Conservation (phyloP, 2,888 invertebrate genomes). For the Drosophila kokeensis region DNA sequence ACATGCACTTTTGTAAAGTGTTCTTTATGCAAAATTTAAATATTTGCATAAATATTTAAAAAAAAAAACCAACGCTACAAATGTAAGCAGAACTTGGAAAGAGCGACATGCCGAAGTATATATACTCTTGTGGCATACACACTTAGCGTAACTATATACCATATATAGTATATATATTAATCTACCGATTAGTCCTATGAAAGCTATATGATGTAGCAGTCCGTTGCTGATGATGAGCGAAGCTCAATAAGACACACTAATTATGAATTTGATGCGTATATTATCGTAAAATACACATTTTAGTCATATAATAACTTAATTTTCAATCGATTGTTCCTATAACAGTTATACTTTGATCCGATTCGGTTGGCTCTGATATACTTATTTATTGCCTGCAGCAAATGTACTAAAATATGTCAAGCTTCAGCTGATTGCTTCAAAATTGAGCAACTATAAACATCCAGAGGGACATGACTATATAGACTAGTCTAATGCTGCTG, state of each 20-base stretch:
- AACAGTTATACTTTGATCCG: not conserved
- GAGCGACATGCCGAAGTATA: fast-evolving
- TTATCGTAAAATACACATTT: fast-evolving
- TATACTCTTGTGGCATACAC: not conserved
- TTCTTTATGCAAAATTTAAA: no score
- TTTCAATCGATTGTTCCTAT: not conserved
- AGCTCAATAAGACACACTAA: not conserved
- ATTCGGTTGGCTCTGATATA: not conserved
- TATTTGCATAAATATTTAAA: no score
- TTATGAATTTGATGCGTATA: fast-evolving
- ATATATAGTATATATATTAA: not conserved
- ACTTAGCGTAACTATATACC: not conserved
- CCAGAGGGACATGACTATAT: fast-evolving
- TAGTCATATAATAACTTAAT: not conserved
- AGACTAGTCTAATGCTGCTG: not conserved
- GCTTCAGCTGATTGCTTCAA: no score
- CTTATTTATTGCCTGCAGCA: fast-evolving
- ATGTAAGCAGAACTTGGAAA: not conserved
- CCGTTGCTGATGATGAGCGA: not conserved
- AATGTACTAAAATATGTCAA: not conserved
- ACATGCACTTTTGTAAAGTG: not conserved
- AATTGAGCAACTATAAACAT: not conserved
- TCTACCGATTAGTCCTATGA: not conserved
- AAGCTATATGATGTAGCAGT: fast-evolving
- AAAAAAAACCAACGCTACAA: not conserved